Conservation (phyloP, 2,888 invertebrate genomes). For the Agrochola litura region DNA sequence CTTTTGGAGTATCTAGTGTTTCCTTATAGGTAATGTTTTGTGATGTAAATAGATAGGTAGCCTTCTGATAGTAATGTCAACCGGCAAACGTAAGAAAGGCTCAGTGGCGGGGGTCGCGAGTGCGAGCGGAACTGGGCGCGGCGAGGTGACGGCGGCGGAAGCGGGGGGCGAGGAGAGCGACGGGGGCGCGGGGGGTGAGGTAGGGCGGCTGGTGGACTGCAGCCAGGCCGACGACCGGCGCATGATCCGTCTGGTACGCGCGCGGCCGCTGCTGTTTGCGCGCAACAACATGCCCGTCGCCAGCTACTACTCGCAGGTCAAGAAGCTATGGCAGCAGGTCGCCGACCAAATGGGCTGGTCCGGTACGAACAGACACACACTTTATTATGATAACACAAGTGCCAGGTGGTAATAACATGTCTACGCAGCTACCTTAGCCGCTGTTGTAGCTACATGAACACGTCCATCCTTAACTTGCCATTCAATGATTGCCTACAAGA, state of each 20-base stretch:
- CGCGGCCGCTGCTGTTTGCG: conserved; percentile 84
- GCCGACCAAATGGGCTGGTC: conserved; percentile 85
- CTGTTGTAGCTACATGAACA: too few species aligned
- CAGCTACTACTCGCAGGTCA: conserved; percentile 85
- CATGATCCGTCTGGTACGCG: conserved; percentile 84
- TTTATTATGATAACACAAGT: background rate
- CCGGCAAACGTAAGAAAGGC: conserved; percentile 52
- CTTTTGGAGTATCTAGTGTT: conserved; percentile 16
- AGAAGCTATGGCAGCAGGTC: conserved; percentile 84
- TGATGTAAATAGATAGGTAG: conserved; percentile 4
- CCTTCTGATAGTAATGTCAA: conserved; percentile 35
- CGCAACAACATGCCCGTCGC: conserved; percentile 88
- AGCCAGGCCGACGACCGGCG: conserved; percentile 86
- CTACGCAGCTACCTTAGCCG: too few species aligned
- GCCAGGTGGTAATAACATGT: too few species aligned
- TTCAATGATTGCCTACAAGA: too few species aligned
- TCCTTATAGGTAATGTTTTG: background rate
- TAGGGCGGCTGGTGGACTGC: conserved; percentile 84
- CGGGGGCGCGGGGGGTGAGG: conserved; percentile 60
- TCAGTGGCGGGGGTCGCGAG: conserved; percentile 13
- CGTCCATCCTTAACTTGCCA: too few species aligned
- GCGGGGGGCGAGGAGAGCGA: conserved; percentile 23
- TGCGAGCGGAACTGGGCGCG: conserved; percentile 24
- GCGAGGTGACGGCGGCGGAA: conserved; percentile 25
- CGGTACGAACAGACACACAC: conserved; percentile 71